Evolutionary conservation across 2,888 invertebrate genomes (phyloP).

Genomic region (Colostygia pectinataria): DNA sequence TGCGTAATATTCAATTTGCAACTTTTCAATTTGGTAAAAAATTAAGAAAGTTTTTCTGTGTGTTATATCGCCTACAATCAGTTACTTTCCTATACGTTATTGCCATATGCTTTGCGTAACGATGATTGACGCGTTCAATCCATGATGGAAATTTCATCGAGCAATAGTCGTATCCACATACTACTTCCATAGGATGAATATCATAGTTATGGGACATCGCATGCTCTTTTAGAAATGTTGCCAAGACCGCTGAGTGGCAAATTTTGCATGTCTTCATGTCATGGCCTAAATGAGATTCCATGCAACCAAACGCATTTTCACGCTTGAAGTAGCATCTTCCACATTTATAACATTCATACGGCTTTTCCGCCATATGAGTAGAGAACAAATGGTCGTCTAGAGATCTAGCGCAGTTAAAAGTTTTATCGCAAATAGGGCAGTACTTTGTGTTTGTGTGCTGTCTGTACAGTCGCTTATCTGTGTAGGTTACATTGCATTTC

Average conservation of each 20-base stretch:
- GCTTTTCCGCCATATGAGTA: neutral
- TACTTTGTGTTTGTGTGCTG: neutral
- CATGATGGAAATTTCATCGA: neutral
- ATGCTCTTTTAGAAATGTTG: neutral
- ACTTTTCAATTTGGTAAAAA: neutral
- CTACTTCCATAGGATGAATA: no score
- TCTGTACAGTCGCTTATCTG: neutral
- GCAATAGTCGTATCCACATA: neutral
- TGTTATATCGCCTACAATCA: neutral
- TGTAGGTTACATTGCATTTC: neutral
- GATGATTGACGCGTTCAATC: neutral
- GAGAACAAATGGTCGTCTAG: neutral
- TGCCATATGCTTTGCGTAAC: neutral
- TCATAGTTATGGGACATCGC: neutral
- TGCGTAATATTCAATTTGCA: neutral
- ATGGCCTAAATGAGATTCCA: neutral
- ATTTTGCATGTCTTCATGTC: neutral
- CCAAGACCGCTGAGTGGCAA: neutral
- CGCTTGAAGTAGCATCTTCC: neutral
- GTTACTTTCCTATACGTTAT: neutral
- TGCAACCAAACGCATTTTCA: neutral
- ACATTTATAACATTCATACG: neutral
- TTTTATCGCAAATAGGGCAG: neutral
- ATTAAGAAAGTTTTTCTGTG: neutral
- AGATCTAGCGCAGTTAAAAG: neutral